phyloP scores from a whole-genome alignment of 2,113 vertebrate species.

The Scortum barcoo region DNA sequence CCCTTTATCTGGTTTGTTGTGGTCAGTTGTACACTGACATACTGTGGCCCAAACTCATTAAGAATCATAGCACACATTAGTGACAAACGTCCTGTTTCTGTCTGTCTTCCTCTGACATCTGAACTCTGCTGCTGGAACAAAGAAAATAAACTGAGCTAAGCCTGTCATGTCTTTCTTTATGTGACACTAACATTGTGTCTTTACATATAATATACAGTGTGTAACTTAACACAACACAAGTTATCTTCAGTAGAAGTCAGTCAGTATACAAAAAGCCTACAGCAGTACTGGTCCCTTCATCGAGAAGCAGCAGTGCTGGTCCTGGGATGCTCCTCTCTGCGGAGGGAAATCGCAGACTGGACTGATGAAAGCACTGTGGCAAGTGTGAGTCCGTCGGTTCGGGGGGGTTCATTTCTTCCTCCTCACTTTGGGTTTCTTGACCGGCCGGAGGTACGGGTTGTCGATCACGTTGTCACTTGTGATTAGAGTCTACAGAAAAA shows the following conservation, averaged over 20 bases:
- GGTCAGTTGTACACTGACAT: too few relatives aligned
- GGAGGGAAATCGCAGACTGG: conserved; percentile 10
- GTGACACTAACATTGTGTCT: too few relatives aligned
- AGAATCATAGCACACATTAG: too few relatives aligned
- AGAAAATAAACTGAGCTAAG: too few relatives aligned
- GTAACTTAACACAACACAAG: not conserved
- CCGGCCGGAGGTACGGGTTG: conserved; percentile 96
- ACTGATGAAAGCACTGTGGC: conserved; percentile 8
- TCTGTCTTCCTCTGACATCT: too few relatives aligned
- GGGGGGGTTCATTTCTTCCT: conserved; percentile 91
- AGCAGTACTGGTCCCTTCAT: not conserved
- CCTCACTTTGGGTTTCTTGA: conserved; percentile 98
- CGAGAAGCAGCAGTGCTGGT: conserved; percentile 8
- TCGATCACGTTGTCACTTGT: conserved; percentile 90
- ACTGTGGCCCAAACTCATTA: too few relatives aligned
- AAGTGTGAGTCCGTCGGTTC: conserved; percentile 48
- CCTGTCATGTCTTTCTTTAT: too few relatives aligned
- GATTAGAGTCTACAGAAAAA: too few relatives aligned
- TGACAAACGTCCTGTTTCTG: too few relatives aligned
- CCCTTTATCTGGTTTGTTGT: too few relatives aligned
- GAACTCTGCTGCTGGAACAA: too few relatives aligned
- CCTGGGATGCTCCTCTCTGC: not conserved
- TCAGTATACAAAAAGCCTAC: conserved; percentile 26
- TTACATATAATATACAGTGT: too few relatives aligned
- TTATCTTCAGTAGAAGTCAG: conserved; percentile 26